phyloP scores from a whole-genome alignment of 2,888 invertebrate species.

The Pyralis farinalis region DNA sequence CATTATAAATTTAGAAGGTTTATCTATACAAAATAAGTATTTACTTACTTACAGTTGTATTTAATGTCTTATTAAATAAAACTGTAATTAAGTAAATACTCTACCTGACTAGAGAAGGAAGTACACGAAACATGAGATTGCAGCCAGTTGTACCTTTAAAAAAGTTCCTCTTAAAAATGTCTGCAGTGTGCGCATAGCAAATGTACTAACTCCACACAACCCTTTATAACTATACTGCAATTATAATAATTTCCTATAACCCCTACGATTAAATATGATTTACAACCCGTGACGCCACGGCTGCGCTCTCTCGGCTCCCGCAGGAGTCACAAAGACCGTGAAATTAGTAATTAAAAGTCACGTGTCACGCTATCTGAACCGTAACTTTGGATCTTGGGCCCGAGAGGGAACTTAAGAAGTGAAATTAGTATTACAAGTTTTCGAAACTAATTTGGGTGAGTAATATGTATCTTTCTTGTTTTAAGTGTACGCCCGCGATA shows the following conservation, averaged over 20 bases:
- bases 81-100: too few species aligned
- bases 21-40: too few species aligned
- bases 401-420: conserved; percentile 13
- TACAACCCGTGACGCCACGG: conserved; percentile 58
- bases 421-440: conserved; percentile 9
- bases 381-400: conserved; percentile 14
- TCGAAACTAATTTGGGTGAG: conserved; percentile 2
- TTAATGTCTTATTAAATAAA: too few species aligned
- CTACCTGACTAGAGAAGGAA: too few species aligned
- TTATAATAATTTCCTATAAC: conserved; percentile 21
- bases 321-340: conserved; percentile 64
- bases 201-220: background rate
- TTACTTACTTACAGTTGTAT: too few species aligned
- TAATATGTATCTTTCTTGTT: background rate
- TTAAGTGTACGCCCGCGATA: too few species aligned
- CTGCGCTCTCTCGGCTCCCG: conserved; percentile 42
- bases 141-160: too few species aligned
- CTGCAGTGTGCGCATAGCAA: background rate
- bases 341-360: conserved; percentile 75
- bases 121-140: too few species aligned
- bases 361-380: conserved; percentile 41
- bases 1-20: too few species aligned
- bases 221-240: background rate
- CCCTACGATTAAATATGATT: conserved; percentile 63
- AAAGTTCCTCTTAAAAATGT: too few species aligned